Base-by-base conservation (phyloP, 2,797 vertebrate species). In the Lepus townsendii region DNA sequence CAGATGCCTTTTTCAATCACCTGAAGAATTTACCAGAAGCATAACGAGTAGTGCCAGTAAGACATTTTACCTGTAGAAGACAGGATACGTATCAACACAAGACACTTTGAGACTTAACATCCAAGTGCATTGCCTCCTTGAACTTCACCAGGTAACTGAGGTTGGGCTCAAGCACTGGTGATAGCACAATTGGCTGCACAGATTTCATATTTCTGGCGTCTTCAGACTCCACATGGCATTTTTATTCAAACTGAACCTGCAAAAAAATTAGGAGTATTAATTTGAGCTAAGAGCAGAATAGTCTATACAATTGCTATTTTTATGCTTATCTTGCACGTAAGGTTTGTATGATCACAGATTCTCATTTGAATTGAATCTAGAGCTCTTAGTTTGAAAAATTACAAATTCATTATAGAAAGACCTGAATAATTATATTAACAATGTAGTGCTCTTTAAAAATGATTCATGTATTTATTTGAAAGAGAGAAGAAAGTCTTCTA, bases 21-120 rank as follows among this genome's bases (percentile, higher is more conserved):
- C 42, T 50, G 3, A 94, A 83, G 69, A 92, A 80, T 95, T 97
- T 96, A 78, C 96, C 77, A 85, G 93, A 96, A 97, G 95, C 26
- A 42, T 62, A 76, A 88, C 47, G 89, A 94, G 69, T 82, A 84
- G 93, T 60, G 50, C 24, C 57, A 42, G 12, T 2, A 60, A 77
- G 78, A 47, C 26, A 65, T 50, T 94, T 94, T 24, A n/a, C 85
- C 79, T 78, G 69, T 17, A 62, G 73, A 91, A 83, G 63, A 82
- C 60, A 7, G 72, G 16, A 83, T 75, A 65, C 72, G 30, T 57
- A 65, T 32, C 66, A 4, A 78, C 17, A 3, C 22, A 66, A 17
- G 57, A 71, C 47, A 50, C 35, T 38, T 47, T 73, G 35, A 94
- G 95, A 86, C 32, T 20, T 47, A 19, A 66, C 83, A 76, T 26